These are phyloP conservation scores for Rhagonycha fulva DNA, from an alignment of 2,888 invertebrate genomes.

Conservation along the genomic window DNA sequence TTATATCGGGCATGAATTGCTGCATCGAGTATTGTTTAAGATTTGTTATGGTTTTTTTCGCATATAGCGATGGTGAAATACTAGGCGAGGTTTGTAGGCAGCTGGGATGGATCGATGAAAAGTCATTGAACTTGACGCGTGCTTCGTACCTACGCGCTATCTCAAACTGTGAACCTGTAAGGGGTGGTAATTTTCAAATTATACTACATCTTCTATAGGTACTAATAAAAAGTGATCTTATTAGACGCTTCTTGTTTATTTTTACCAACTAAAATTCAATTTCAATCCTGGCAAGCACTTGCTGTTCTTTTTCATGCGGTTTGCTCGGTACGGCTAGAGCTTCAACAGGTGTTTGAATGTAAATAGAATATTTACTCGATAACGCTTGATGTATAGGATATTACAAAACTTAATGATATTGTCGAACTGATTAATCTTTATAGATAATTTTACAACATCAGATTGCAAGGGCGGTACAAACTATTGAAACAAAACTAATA, in stretches of 20 bases:
- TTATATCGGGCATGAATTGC: not conserved
- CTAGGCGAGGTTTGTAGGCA: slow-evolving; percentile 44
- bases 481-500: too few species aligned
- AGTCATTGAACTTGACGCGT: slow-evolving; percentile 46
- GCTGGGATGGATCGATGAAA: slow-evolving; percentile 42
- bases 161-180: slow-evolving; percentile 23
- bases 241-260: not conserved
- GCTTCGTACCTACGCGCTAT: slow-evolving; percentile 35
- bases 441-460: too few species aligned
- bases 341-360: not conserved
- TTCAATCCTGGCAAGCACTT: not conserved
- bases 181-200: slow-evolving; percentile 18
- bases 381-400: too few species aligned
- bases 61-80: slow-evolving; percentile 33
- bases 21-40: slow-evolving; percentile 18
- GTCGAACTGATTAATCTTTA: too few species aligned
- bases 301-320: not conserved
- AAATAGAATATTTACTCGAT: not conserved
- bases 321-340: not conserved
- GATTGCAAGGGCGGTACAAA: too few species aligned
- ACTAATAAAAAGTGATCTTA: not conserved
- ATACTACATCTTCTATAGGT: slow-evolving; percentile 13
- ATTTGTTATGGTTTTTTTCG: slow-evolving; percentile 30
- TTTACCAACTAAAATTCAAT: not conserved
- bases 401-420: too few species aligned